A percentile compares a stretch with the other conserved stretches of the same genome.
Evolutionary conservation across 1,140 invertebrate genomes (phyloP).

Genomic region (Laupala kohalensis): DNA sequence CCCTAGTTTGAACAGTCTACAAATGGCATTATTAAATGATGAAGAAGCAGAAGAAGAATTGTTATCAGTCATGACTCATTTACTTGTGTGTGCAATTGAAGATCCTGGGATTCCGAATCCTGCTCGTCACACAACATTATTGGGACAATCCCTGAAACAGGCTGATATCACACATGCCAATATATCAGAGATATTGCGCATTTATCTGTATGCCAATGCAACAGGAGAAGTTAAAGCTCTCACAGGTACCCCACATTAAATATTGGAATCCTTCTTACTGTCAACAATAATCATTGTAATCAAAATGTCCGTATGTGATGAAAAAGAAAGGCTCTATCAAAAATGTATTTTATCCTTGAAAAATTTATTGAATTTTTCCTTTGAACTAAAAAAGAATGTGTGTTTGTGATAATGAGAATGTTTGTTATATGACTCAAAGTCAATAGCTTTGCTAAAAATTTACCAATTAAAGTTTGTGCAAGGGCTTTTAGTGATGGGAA

Average conservation of each 20-base stretch:
- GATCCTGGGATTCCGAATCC: constrained; percentile 89
- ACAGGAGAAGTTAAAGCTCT: constrained; percentile 72
- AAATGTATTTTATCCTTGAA: too few species aligned
- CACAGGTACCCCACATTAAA: constrained; percentile 47
- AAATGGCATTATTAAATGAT: constrained; percentile 69
- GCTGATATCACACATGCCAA: constrained; percentile 83
- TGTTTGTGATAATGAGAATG: too few species aligned
- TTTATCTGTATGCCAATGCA: constrained; percentile 76
- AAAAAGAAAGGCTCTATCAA: too few species aligned
- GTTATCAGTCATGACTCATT: constrained; percentile 73
- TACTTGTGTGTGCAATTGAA: constrained; percentile 82
- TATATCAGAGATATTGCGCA: constrained; percentile 80
- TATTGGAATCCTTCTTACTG: too few species aligned
- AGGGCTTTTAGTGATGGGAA: too few species aligned
- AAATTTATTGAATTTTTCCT: too few species aligned
- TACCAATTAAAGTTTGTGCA: neutral
- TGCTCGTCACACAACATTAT: constrained; percentile 66
- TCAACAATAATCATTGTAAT: too few species aligned
- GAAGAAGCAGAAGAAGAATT: constrained; percentile 79
- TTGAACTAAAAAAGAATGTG: neutral
- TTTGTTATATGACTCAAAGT: too few species aligned
- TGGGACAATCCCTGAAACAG: constrained; percentile 81
- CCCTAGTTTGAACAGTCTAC: constrained; percentile 72
- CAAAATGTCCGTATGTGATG: too few species aligned
- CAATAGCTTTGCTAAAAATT: neutral